Evolutionary conservation across 2,113 vertebrate species (phyloP).

Genomic region (Oxygymnocypris stewartii): DNA sequence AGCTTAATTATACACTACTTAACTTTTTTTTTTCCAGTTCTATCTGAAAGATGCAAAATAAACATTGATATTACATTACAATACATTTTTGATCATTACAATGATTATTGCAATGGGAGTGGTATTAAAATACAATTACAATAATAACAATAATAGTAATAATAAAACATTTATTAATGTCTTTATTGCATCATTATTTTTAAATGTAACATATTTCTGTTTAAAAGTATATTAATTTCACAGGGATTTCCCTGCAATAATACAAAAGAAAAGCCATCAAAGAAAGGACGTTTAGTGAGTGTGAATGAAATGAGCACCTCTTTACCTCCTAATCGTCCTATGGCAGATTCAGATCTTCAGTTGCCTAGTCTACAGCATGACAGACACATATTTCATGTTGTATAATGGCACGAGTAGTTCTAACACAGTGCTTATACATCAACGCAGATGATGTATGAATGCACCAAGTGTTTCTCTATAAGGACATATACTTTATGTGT

Average conservation of each 20-base stretch:
- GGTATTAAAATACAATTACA: too few relatives aligned
- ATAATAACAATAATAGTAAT: too few relatives aligned
- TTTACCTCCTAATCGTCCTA: background rate
- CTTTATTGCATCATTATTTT: too few relatives aligned
- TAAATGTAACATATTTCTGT: too few relatives aligned
- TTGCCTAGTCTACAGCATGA: background rate
- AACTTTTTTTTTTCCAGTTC: too few relatives aligned
- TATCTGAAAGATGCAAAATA: too few relatives aligned
- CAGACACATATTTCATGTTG: slow-evolving; percentile 7
- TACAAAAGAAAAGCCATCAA: background rate
- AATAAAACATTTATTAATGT: too few relatives aligned
- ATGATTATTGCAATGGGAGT: too few relatives aligned
- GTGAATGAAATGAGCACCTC: background rate
- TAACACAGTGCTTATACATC: background rate
- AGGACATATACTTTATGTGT: background rate
- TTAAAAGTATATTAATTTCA: too few relatives aligned
- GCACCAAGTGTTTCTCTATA: background rate
- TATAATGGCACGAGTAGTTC: background rate
- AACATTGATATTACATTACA: too few relatives aligned
- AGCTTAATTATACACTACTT: too few relatives aligned
- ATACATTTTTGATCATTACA: too few relatives aligned
- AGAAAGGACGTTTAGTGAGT: background rate
- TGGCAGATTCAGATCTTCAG: background rate
- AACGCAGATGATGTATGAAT: background rate
- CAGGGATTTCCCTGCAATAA: background rate